Percentiles rank a stretch among this genome's conserved stretches.
phyloP scores from a whole-genome alignment of 2,888 invertebrate genomes.

The Branchellion lobata region DNA sequence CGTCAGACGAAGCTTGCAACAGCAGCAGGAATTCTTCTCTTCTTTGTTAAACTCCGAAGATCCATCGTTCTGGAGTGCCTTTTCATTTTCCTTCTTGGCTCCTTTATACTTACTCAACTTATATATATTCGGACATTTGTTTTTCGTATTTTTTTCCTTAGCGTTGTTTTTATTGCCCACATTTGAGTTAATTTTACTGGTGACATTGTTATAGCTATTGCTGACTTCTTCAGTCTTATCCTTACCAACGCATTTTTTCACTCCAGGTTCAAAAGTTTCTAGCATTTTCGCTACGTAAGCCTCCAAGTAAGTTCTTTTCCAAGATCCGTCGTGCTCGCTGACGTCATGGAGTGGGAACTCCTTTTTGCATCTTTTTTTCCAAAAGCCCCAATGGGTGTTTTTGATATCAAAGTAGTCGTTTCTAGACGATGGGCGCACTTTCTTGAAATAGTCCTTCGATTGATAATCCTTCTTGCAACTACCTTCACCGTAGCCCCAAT shows the following conservation, averaged over 20 bases:
- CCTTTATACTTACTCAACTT: not conserved
- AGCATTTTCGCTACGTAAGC: not conserved
- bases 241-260: not conserved
- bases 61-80: too few relatives aligned
- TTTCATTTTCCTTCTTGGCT: too few relatives aligned
- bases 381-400: not conserved
- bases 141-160: not conserved
- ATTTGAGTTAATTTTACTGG: not conserved
- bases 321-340: not conserved
- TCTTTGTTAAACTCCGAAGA: too few relatives aligned
- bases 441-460: not conserved
- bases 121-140: not conserved
- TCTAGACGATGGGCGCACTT: not conserved
- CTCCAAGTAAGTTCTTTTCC: conserved; percentile 12
- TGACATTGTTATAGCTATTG: too few relatives aligned
- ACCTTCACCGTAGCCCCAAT: not conserved
- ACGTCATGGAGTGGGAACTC: not conserved
- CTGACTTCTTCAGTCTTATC: not conserved
- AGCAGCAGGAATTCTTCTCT: not conserved
- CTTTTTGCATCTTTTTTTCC: conserved; percentile 12
- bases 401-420: not conserved
- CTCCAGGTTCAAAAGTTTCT: not conserved
- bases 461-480: not conserved
- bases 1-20: not conserved
- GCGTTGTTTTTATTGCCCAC: not conserved